Evolutionary conservation across 2,888 invertebrate species (phyloP).

Genomic region (Leptura quadrifasciata): DNA sequence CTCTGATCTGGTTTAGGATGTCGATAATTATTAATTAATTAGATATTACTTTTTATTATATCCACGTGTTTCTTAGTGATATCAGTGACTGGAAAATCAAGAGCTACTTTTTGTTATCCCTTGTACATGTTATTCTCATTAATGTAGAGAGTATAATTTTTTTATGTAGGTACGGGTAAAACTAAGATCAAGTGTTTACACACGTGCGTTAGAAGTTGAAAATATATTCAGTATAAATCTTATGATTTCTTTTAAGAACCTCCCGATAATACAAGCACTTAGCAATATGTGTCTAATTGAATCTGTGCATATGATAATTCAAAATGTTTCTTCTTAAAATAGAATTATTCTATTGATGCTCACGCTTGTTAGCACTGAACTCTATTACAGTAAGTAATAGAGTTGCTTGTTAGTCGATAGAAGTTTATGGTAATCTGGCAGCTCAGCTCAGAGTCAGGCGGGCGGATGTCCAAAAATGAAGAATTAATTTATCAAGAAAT

Average conservation of each 20-base stretch:
- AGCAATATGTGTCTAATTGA: slow-evolving; percentile 25
- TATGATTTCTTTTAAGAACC: slow-evolving; percentile 24
- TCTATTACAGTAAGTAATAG: too few relatives aligned
- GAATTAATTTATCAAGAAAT: too few relatives aligned
- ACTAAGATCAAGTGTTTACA: slow-evolving; percentile 28
- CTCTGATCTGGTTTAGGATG: too few relatives aligned
- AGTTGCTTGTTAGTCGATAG: background rate
- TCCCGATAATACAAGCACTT: slow-evolving; percentile 31
- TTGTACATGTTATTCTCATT: background rate
- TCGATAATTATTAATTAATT: too few relatives aligned
- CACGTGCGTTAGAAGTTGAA: slow-evolving; percentile 18
- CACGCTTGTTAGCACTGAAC: too few relatives aligned
- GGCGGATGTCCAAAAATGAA: background rate
- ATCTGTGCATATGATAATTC: background rate
- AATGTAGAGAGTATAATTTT: background rate
- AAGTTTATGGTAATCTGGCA: background rate
- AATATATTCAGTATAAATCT: background rate
- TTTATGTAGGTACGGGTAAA: slow-evolving; percentile 21
- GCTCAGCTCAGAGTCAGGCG: background rate
- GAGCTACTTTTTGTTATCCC: background rate
- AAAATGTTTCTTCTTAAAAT: slow-evolving; percentile 8
- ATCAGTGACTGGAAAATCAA: background rate
- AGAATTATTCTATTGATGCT: slow-evolving; percentile 19
- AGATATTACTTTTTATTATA: too few relatives aligned
- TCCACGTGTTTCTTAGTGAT: too few relatives aligned